Base-by-base conservation (phyloP, 2,888 invertebrate species). In the Campopleginae sp. region DNA sequence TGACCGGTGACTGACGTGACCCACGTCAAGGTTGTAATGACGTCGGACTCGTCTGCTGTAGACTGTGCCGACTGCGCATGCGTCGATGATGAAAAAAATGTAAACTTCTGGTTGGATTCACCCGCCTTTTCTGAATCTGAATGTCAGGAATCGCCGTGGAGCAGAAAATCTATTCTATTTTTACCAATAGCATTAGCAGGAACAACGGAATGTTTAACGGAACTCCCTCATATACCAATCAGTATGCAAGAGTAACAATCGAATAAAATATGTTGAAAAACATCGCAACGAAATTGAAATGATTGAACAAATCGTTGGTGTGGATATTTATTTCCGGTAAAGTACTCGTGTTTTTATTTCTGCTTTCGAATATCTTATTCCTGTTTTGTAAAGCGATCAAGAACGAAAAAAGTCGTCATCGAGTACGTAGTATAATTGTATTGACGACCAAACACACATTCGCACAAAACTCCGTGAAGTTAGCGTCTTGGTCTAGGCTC, bases 1-100 rank as follows among this genome's bases (percentile, higher is more conserved):
- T 8, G 12, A 58, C 68, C 78, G 68, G 81, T 76, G 70, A 70
- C 58, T 76, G 76, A 70, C 68, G 81, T 81, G 76, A 81, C 81
- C 48, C 27, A 81, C 48, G 19, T n/a, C 75, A 81, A 76, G 76
- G 70, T 76, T 75, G 31, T 8, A 70, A 76, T 81, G 81, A 81
- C 58, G 58, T 58, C 58, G 27, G 14, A 27, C 58, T 27, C 76
- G 81, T 76, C 81, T 81, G 70, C 81, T 81, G 46, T 19, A 38
- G 27, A 44, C 14, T 12, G 42, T 5, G 14, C 17, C 54, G 0
- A 42, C 12, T 14, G 58, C 54, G 72, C 51, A 54, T 54, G 51
- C 54, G 38, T 42, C 10, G 12, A 33, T 71, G 12, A 6, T 31
- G n/a, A 42, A 46, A 44, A 17, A 51, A 51, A 42, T 33, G 31